Conservation (phyloP, 1,140 invertebrate species). For the Proales similis region DNA sequence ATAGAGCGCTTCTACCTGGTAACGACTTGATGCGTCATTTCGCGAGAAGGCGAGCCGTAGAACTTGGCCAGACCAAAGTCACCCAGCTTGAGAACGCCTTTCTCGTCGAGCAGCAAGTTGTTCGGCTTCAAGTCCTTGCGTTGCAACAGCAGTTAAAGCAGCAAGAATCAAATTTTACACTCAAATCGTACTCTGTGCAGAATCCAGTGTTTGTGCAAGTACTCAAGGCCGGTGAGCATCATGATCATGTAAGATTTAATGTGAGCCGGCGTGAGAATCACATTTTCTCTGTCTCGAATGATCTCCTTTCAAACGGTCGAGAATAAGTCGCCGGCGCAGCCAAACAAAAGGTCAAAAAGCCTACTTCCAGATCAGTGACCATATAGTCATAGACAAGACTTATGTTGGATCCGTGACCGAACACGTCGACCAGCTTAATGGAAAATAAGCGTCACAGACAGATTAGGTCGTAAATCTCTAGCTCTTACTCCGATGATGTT, state of each 20-base stretch:
- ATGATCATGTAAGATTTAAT: slow-evolving; percentile 93
- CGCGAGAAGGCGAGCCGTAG: slow-evolving; percentile 87
- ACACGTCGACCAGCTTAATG: slow-evolving; percentile 71
- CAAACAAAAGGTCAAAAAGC: not conserved
- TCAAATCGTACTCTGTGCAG: slow-evolving; percentile 68
- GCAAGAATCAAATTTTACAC: slow-evolving; percentile 4
- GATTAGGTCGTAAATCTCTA: slow-evolving; percentile 1
- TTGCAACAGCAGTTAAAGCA: not conserved
- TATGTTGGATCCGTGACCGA: slow-evolving; percentile 90
- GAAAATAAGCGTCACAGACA: slow-evolving; percentile 14
- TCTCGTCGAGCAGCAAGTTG: slow-evolving; percentile 85
- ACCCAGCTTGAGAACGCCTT: slow-evolving; percentile 80
- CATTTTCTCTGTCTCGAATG: slow-evolving; percentile 35
- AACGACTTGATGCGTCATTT: slow-evolving; percentile 97
- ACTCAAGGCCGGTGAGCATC: slow-evolving; percentile 87
- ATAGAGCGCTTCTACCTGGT: slow-evolving; percentile 74
- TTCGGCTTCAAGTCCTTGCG: slow-evolving; percentile 97
- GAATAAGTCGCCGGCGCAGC: too few species aligned
- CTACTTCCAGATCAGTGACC: slow-evolving; percentile 90
- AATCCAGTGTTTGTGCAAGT: slow-evolving; percentile 91
- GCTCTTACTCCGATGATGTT: slow-evolving; percentile 80
- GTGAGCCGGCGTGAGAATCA: slow-evolving; percentile 38
- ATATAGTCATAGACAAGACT: slow-evolving; percentile 98
- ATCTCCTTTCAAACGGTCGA: slow-evolving; percentile 12
- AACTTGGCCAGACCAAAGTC: slow-evolving; percentile 65